Percentiles rank a stretch among this genome's conserved stretches.
These are phyloP conservation scores for Calliopum simillimum DNA, from an alignment of 2,888 invertebrate species.

Conservation along the genomic window DNA sequence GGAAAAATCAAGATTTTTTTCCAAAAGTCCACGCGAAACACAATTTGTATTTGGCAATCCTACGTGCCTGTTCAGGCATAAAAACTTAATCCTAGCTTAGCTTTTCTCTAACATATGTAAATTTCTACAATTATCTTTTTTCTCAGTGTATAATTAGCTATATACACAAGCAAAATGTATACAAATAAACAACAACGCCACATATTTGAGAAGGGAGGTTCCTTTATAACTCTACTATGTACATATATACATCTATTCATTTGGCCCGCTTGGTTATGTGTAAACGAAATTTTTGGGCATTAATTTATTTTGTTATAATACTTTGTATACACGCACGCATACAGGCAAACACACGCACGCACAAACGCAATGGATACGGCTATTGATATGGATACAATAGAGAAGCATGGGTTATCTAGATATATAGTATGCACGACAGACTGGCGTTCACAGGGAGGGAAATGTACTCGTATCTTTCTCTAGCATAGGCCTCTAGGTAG, in stretches of 20 bases:
- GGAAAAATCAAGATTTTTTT: too few species aligned
- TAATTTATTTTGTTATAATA: slow-evolving; percentile 32
- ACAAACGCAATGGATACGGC: neutral
- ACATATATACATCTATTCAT: too few species aligned
- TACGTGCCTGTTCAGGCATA: too few species aligned
- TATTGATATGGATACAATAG: neutral
- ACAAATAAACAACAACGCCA: neutral
- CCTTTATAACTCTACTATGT: neutral
- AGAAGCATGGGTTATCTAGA: slow-evolving; percentile 4
- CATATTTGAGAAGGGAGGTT: slow-evolving; percentile 4
- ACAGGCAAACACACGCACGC: neutral
- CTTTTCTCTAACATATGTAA: too few species aligned
- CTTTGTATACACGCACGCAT: slow-evolving; percentile 23
- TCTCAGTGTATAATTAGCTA: slow-evolving; percentile 17
- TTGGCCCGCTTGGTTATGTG: neutral
- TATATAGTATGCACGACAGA: neutral
- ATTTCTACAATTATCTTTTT: too few species aligned
- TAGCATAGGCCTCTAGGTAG: slow-evolving; percentile 50
- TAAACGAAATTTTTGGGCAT: slow-evolving; percentile 17
- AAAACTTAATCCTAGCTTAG: too few species aligned
- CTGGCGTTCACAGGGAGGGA: neutral
- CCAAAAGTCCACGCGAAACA: too few species aligned
- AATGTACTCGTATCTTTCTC: neutral
- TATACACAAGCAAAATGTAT: neutral
- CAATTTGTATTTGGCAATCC: too few species aligned